These are phyloP conservation scores for Spodoptera frugiperda DNA, from an alignment of 1,140 invertebrate genomes.

Conservation along the genomic window DNA sequence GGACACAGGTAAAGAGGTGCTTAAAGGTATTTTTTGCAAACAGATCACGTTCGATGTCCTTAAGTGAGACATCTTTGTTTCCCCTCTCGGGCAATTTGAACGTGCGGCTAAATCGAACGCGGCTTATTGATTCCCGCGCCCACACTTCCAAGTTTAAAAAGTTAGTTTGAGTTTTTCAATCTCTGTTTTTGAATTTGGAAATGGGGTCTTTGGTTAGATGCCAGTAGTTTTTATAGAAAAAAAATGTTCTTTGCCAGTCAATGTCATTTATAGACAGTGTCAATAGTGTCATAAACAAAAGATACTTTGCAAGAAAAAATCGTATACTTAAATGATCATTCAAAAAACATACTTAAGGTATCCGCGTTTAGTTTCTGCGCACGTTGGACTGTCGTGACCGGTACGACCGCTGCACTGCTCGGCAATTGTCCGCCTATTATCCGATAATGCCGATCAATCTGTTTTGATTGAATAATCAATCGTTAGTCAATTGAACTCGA, in stretches of 20 bases:
- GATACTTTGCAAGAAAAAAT: too few species aligned
- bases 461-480: slow-evolving; percentile 81
- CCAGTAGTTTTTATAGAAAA: neutral
- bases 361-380: slow-evolving; percentile 42
- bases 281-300: too few species aligned
- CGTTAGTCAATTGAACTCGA: slow-evolving; percentile 78
- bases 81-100: slow-evolving; percentile 65
- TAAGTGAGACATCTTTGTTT: slow-evolving; percentile 83
- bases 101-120: slow-evolving; percentile 63
- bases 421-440: slow-evolving; percentile 77
- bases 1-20: slow-evolving; percentile 78
- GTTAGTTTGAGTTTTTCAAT: slow-evolving; percentile 41
- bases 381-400: slow-evolving; percentile 46
- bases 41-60: slow-evolving; percentile 81
- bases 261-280: too few species aligned
- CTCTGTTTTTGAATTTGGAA: slow-evolving; percentile 15
- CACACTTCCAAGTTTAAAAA: slow-evolving; percentile 47
- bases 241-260: too few species aligned
- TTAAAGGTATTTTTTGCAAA: slow-evolving; percentile 82
- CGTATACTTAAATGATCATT: too few species aligned
- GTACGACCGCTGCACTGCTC: slow-evolving; percentile 26
- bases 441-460: slow-evolving; percentile 82
- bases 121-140: slow-evolving; percentile 68
- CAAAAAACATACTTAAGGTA: neutral
- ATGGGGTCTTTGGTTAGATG: neutral